phyloP scores from a whole-genome alignment of 1,140 invertebrate species.

The Ganaspis sp. region DNA sequence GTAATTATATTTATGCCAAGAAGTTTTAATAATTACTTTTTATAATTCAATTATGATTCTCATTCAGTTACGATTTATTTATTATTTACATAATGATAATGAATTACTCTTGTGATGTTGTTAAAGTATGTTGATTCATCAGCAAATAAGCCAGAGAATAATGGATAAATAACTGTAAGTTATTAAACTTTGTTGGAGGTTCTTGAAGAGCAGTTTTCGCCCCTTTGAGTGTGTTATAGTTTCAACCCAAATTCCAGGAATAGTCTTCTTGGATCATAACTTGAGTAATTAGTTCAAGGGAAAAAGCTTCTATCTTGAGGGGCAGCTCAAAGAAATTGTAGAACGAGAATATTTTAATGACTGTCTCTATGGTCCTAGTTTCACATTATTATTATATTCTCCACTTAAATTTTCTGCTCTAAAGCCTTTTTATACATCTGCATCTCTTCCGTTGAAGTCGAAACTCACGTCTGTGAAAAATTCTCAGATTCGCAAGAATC shows the following conservation, averaged over 20 bases:
- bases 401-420: constrained; percentile 6
- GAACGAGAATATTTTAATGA: constrained; percentile 29
- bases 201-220: background rate
- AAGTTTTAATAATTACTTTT: too few relatives aligned
- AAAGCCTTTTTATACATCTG: background rate
- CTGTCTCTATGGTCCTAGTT: constrained; percentile 22
- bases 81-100: too few relatives aligned
- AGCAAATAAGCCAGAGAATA: too few relatives aligned
- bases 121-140: too few relatives aligned
- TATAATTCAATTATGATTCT: too few relatives aligned
- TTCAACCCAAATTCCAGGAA: background rate
- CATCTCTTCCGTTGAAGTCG: background rate
- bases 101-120: too few relatives aligned
- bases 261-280: background rate
- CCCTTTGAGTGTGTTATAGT: background rate
- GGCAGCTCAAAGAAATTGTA: constrained; percentile 9
- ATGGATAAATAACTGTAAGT: background rate
- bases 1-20: too few relatives aligned
- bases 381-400: constrained; percentile 6
- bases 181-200: background rate
- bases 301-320: background rate
- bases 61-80: too few relatives aligned
- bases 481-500: background rate
- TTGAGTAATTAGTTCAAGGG: constrained; percentile 5
- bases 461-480: constrained; percentile 15